Conservation (phyloP, 1,140 invertebrate genomes). For the Prorops nasuta region DNA sequence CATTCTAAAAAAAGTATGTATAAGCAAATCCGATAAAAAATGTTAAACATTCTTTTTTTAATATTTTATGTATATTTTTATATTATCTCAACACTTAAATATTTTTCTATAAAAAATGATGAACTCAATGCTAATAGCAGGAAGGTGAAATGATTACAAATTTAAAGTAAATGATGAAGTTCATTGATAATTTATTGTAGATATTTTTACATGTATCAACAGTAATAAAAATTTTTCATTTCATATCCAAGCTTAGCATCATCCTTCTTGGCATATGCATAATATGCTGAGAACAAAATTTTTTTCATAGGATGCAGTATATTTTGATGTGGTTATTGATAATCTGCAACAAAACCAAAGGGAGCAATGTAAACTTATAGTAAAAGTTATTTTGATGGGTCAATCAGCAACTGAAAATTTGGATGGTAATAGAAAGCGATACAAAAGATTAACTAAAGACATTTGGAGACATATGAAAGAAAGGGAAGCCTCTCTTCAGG, state of each 20-base stretch:
- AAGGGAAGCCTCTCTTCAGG: slow-evolving; percentile 57
- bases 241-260: background rate
- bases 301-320: slow-evolving; percentile 58
- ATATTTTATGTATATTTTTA: background rate
- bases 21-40: background rate
- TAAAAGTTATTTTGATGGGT: slow-evolving; percentile 61
- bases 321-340: slow-evolving; percentile 61
- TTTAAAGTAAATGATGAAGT: too few relatives aligned
- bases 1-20: slow-evolving; percentile 61
- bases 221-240: too few relatives aligned
- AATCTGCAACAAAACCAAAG: slow-evolving; percentile 58
- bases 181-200: too few relatives aligned
- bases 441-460: slow-evolving; percentile 56
- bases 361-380: slow-evolving; percentile 60
- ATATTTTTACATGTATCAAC: too few relatives aligned
- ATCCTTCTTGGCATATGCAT: background rate
- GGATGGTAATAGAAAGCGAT: slow-evolving; percentile 60
- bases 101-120: background rate
- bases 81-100: background rate
- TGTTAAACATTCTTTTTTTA: too few relatives aligned
- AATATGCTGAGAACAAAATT: too few relatives aligned
- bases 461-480: slow-evolving; percentile 64
- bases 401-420: slow-evolving; percentile 64
- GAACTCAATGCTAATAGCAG: too few relatives aligned
- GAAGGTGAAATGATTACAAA: too few relatives aligned